Percentiles rank a stretch among this genome's conserved stretches.
Evolutionary conservation across 2,888 invertebrate species (phyloP).

Genomic region (Euproctis similis): DNA sequence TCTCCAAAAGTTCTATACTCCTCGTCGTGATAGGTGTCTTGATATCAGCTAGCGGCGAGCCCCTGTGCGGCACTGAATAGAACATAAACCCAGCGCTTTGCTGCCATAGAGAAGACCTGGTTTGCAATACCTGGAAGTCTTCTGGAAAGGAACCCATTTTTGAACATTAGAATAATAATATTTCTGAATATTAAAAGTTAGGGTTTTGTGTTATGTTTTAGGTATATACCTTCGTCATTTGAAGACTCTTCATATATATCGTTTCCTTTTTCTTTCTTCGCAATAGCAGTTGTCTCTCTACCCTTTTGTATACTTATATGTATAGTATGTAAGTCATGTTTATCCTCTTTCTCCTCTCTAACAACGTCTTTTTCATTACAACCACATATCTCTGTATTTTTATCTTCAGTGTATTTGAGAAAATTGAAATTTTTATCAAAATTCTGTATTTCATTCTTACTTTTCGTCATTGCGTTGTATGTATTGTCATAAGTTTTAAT

Average conservation of each 20-base stretch:
- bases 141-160: slow-evolving; percentile 8
- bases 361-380: slow-evolving; percentile 8
- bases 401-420: not conserved
- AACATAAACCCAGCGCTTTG: slow-evolving; percentile 83
- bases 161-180: too few species aligned
- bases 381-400: not conserved
- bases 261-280: not conserved
- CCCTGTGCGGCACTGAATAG: slow-evolving; percentile 91
- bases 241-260: slow-evolving; percentile 22
- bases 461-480: too few species aligned
- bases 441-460: slow-evolving; percentile 2
- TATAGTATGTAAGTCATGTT: slow-evolving; percentile 8
- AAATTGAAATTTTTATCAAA: slow-evolving; percentile 2
- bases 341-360: slow-evolving; percentile 1
- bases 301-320: too few species aligned
- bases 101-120: slow-evolving; percentile 62
- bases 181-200: too few species aligned
- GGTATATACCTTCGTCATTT: slow-evolving; percentile 13
- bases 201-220: too few species aligned
- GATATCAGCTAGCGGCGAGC: slow-evolving; percentile 85
- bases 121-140: slow-evolving; percentile 6
- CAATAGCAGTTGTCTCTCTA: not conserved
- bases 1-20: slow-evolving; percentile 86
- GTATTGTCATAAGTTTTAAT: too few species aligned
- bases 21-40: slow-evolving; percentile 83